These are phyloP conservation scores for Adineta ricciae DNA, from an alignment of 2,888 invertebrate species.

Conservation along the genomic window DNA sequence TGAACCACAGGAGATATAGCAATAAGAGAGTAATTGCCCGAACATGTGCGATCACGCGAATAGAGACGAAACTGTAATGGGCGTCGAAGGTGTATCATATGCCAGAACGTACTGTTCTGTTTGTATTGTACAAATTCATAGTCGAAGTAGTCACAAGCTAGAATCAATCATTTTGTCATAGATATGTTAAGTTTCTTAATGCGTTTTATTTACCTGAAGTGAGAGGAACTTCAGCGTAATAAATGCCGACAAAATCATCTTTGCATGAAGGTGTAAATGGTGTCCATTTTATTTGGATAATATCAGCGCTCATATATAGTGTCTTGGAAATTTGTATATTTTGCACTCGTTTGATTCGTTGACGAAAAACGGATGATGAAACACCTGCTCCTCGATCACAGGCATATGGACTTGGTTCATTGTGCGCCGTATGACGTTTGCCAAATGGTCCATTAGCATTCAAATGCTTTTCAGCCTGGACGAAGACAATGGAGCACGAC, in stretches of 20 bases:
- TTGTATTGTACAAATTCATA: background rate
- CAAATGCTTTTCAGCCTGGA: background rate
- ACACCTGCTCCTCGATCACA: background rate
- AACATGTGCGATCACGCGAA: background rate
- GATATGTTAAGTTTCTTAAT: background rate
- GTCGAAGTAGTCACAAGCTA: constrained; percentile 6
- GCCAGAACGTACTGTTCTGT: background rate
- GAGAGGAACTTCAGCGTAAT: background rate
- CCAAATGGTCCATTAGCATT: constrained; percentile 3
- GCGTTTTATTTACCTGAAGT: background rate
- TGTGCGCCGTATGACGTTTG: background rate
- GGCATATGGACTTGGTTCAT: constrained; percentile 4
- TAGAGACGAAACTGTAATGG: background rate
- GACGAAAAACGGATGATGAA: background rate
- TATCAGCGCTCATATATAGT: background rate
- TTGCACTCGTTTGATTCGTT: background rate
- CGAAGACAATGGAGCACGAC: background rate
- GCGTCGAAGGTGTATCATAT: background rate
- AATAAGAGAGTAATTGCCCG: constrained; percentile 9
- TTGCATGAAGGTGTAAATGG: background rate
- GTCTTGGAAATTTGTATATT: background rate
- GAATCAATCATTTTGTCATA: background rate
- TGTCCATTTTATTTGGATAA: constrained; percentile 10
- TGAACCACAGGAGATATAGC: background rate
- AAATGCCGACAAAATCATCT: constrained; percentile 3